Conservation (phyloP, 1,140 invertebrate genomes). For the Araneus ventricosus region DNA sequence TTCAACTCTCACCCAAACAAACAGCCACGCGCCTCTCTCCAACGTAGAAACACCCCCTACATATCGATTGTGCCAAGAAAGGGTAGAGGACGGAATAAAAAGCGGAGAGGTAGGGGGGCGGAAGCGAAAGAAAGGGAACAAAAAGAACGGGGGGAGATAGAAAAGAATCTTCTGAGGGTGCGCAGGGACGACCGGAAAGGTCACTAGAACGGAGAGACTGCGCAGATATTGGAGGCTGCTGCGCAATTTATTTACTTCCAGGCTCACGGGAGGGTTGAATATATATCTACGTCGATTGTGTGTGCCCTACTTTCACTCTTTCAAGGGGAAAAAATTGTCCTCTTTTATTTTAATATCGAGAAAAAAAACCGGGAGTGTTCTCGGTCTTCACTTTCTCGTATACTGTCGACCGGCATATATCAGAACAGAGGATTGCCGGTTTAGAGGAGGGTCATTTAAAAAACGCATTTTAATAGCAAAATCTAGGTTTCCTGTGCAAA, state of each 20-base stretch:
- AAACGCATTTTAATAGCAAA: too few relatives aligned
- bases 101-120: neutral
- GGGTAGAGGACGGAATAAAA: conserved; percentile 10
- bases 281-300: too few relatives aligned
- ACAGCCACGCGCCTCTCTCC: conserved; percentile 32
- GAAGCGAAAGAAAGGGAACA: neutral
- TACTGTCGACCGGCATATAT: too few relatives aligned
- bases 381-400: too few relatives aligned
- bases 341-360: neutral
- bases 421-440: too few relatives aligned
- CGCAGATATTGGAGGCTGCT: conserved; percentile 42
- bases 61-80: conserved; percentile 30
- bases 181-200: conserved; percentile 49
- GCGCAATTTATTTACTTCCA: conserved; percentile 64
- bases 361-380: neutral
- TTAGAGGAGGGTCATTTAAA: too few relatives aligned
- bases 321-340: neutral
- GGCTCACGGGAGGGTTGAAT: neutral
- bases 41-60: neutral
- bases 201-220: conserved; percentile 21
- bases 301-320: too few relatives aligned
- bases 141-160: neutral
- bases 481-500: too few relatives aligned
- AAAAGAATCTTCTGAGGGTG: conserved; percentile 36
- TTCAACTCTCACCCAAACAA: conserved; percentile 51